Percentiles rank a stretch among this genome's conserved stretches.
Evolutionary conservation across 2,797 vertebrate species (phyloP).

Genomic region (Syngnathus rostellatus): DNA sequence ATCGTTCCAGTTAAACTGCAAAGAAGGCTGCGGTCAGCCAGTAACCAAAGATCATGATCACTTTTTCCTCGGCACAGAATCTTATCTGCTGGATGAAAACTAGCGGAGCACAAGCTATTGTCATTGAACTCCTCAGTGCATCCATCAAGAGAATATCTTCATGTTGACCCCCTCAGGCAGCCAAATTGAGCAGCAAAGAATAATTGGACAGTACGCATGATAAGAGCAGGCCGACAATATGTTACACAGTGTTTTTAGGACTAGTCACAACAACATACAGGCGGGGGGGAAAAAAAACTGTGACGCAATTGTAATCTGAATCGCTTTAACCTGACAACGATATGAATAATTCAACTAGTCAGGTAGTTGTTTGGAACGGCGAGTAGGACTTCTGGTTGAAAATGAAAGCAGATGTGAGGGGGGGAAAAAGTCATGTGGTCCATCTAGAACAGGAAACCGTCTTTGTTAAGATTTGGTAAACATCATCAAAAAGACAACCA

Average conservation of each 20-base stretch:
- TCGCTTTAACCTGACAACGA: conserved; percentile 35
- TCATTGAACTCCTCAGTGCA: too few species aligned
- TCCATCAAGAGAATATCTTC: neutral
- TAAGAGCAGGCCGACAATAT: neutral
- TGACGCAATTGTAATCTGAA: conserved; percentile 28
- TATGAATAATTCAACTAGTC: conserved; percentile 60
- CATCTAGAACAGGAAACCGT: neutral
- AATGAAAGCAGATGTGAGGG: conserved; percentile 35
- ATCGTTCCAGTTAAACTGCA: neutral
- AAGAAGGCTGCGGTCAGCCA: neutral
- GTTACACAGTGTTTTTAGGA: neutral
- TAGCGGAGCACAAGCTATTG: too few species aligned
- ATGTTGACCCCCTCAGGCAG: neutral
- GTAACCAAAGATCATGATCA: neutral
- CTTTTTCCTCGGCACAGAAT: conserved; percentile 12
- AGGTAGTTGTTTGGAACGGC: conserved; percentile 36
- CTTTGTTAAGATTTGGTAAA: conserved; percentile 1
- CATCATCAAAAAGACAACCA: neutral
- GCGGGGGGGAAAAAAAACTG: conserved; percentile 28
- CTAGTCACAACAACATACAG: conserved; percentile 23
- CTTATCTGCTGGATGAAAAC: conserved; percentile 1
- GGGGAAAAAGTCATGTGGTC: conserved; percentile 25
- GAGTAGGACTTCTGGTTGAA: conserved; percentile 19
- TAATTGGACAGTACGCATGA: neutral
- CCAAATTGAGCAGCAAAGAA: neutral